Conservation (phyloP, 2,797 vertebrate species). For the Glyptemys insculpta region DNA sequence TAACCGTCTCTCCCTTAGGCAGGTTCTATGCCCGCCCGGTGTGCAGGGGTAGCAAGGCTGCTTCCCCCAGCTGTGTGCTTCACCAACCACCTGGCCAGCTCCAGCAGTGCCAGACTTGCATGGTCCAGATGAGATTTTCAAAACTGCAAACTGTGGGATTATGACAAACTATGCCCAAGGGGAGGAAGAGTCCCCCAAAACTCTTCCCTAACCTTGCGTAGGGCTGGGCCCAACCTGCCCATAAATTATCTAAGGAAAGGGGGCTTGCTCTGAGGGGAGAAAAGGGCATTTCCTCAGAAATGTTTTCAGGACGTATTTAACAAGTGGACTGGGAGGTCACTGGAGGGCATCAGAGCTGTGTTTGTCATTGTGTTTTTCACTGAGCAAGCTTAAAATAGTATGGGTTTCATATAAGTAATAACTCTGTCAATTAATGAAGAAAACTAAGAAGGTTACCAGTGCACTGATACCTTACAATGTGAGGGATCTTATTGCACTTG, state of each 20-base stretch:
- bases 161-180: background rate
- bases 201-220: background rate
- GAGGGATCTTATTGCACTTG: constrained; percentile 37
- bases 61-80: background rate
- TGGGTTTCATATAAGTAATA: constrained; percentile 53
- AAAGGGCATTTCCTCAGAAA: constrained; percentile 48
- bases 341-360: background rate
- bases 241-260: constrained; percentile 30
- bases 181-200: background rate
- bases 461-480: background rate
- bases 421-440: constrained; percentile 43
- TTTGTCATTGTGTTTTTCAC: constrained; percentile 51
- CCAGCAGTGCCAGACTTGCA: background rate
- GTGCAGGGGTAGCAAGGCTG: background rate
- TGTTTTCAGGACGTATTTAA: background rate
- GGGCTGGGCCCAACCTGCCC: background rate
- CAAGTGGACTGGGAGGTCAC: constrained; percentile 55
- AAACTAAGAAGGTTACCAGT: constrained; percentile 31
- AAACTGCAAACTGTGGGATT: background rate
- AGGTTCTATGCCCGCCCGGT: rapidly evolving
- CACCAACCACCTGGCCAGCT: background rate
- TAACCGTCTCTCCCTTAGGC: background rate
- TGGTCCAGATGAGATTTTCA: background rate
- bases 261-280: constrained; percentile 8
- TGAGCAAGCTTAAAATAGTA: constrained; percentile 21